Evolutionary conservation across 2,797 vertebrate species (phyloP), one percentile per base, ranked within the genome.

Genomic region (Geotrypetes seraphini): DNA sequence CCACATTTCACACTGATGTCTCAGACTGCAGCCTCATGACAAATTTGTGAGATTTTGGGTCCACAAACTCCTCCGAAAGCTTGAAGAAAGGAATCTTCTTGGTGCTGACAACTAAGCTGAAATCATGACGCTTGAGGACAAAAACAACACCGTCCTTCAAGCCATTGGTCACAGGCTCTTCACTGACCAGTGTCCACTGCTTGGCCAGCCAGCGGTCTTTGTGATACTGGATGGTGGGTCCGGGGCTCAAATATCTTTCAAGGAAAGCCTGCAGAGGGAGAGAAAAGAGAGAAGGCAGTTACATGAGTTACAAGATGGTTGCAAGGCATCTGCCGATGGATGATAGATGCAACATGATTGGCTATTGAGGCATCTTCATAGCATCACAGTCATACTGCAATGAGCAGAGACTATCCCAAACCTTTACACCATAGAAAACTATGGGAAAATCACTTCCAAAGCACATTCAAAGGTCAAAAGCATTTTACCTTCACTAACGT

Each of bases 1-100:
- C 25, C 9, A 4, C 12, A 7, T 24, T 30, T 73, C 84, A 91
- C 48, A 91, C 90, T 0, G 94, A 98, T n/a, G 93, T 98, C 74
- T 97, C 94, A 0, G 94, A 98, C 77, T 98, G 94, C 60, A 97
- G 73, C 57, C 93, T 86, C 86, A 98, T 87, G 41, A 96, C 87
- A 22, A 98, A 98, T 73, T 96, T 96, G 81, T 97, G 94, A 0
- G 92, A 96, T 61, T 98, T 98, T 60, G 94, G 94, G 74, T 98
- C 93, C 51, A 97, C 85, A 10, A 92, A 97, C 34, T 96, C 92
- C 73, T 98, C 94, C 0, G 89, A 87, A 57, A 98, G 84, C 51
- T 89, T 85, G 58, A 97, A 88, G 70, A 89, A 92, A 0, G 94
- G 94, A 45, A 96, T 88, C 54, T 79, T 84, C 62, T 79, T 92